phyloP scores from a whole-genome alignment of 2,113 vertebrate genomes.

The Philantomba maxwellii region DNA sequence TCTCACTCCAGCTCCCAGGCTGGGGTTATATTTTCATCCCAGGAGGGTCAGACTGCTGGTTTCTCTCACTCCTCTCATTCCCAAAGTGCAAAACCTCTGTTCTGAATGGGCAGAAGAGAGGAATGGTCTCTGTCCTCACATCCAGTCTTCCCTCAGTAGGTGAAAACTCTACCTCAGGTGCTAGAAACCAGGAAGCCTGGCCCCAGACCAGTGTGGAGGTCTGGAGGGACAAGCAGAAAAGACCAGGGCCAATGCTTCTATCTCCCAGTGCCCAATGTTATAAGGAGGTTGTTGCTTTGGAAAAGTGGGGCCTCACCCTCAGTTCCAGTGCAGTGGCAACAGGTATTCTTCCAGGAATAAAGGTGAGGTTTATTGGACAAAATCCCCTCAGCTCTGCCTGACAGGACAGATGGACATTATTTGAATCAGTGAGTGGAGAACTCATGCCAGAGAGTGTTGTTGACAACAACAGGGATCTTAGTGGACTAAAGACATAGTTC shows the following conservation, averaged over 20 bases:
- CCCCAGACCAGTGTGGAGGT: background rate
- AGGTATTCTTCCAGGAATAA: background rate
- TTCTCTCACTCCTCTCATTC: background rate
- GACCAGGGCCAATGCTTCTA: background rate
- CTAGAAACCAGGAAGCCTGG: background rate
- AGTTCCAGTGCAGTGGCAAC: background rate
- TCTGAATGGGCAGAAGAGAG: background rate
- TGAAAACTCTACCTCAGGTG: background rate
- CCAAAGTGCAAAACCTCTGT: background rate
- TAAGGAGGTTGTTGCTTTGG: background rate
- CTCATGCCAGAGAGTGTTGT: background rate
- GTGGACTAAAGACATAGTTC: background rate
- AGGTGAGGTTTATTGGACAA: background rate
- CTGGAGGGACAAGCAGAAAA: background rate
- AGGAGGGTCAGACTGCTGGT: background rate
- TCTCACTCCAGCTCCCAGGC: background rate
- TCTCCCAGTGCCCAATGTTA: background rate
- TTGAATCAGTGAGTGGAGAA: background rate
- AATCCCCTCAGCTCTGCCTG: background rate
- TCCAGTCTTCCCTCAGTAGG: background rate
- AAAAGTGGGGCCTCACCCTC: background rate
- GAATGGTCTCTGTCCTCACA: background rate
- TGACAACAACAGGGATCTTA: background rate
- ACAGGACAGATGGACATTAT: background rate
- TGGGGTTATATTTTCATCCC: background rate